Base-by-base conservation (phyloP, 2,797 vertebrate genomes). In the Epinephelus awoara region DNA sequence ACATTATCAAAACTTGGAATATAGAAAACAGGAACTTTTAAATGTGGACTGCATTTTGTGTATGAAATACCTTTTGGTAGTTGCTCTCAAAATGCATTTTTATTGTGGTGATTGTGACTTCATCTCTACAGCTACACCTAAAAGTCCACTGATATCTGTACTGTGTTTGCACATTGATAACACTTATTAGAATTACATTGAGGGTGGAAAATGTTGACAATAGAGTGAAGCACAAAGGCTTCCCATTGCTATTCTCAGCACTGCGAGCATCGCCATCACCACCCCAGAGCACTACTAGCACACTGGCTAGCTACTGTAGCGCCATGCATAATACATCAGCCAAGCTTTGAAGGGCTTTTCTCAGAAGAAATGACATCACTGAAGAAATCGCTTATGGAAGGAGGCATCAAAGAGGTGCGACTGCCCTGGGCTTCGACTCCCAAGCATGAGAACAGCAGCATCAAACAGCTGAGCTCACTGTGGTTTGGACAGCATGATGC, bases 261-360 rank as follows among this genome's bases (percentile, higher is more conserved):
- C 71, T 64, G 72, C 21, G 0, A 83, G 73, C 85, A 83, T 90
- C 87, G 75, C 75, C 82, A 83, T 85, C 85, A 82, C 79, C 76
- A 83, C 64, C 79, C 74, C 50, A 63, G 77, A 84, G 77, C 82
- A 75, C 57, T 66, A 68, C 82, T 61, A 79, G 77, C 85, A 75
- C 80, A 67, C 71, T 46, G 66, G 76, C 84, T 72, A 83, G 72
- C 83, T 90, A 86, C 86, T 86, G 85, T 89, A 90, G 80, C 9
- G 2, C 66, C 80, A 89, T 91, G 83, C 83, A 93, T 90, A 83
- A 92, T 80, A 81, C 85, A 92, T 89, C 77, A 81, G 69, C 38
- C 68, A 2, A 27, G 80, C 87, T 89, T 88, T 88, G 79, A 89
- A 81, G 86, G 80, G 85, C 83, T 90, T 92, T 89, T 92, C 91